Evolutionary conservation across 1,140 invertebrate species (phyloP).

Genomic region (Drosophila lini): DNA sequence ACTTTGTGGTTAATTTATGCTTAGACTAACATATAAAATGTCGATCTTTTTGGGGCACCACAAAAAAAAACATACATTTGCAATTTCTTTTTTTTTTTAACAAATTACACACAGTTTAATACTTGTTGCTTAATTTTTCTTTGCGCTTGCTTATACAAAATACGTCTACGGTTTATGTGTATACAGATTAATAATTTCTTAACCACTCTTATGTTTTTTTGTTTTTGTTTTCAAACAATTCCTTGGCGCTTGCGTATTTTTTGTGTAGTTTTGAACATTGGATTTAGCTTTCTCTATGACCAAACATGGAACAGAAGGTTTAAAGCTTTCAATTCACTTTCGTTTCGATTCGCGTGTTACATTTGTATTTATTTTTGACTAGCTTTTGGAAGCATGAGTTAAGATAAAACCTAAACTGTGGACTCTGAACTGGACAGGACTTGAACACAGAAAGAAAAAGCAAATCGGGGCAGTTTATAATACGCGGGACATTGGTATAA

Average conservation of each 20-base stretch:
- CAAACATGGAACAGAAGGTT: constrained; percentile 48
- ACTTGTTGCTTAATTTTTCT: constrained; percentile 44
- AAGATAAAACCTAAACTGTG: constrained; percentile 51
- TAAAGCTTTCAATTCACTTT: constrained; percentile 63
- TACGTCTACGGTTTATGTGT: constrained; percentile 52
- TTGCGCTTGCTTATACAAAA: constrained; percentile 55
- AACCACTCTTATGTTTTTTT: constrained; percentile 38
- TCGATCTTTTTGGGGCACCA: constrained; percentile 18
- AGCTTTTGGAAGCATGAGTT: constrained; percentile 64
- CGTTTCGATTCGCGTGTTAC: constrained; percentile 30
- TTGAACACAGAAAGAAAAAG: constrained; percentile 47
- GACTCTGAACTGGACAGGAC: constrained; percentile 27
- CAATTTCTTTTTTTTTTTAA: constrained; percentile 29
- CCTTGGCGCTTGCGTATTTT: constrained; percentile 79
- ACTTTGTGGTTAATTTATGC: constrained; percentile 25
- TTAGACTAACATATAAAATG: constrained; percentile 57
- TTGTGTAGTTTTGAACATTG: constrained; percentile 61
- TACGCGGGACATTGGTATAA: constrained; percentile 75
- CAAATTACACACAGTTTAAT: constrained; percentile 54
- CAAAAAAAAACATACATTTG: constrained; percentile 39
- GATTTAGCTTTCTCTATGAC: constrained; percentile 55
- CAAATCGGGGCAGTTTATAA: constrained; percentile 71
- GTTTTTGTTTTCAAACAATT: constrained; percentile 73
- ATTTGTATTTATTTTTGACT: constrained; percentile 49
- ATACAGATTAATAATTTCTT: constrained; percentile 58